Base-by-base conservation (phyloP, 2,797 vertebrate genomes). In the Selene dorsalis region DNA sequence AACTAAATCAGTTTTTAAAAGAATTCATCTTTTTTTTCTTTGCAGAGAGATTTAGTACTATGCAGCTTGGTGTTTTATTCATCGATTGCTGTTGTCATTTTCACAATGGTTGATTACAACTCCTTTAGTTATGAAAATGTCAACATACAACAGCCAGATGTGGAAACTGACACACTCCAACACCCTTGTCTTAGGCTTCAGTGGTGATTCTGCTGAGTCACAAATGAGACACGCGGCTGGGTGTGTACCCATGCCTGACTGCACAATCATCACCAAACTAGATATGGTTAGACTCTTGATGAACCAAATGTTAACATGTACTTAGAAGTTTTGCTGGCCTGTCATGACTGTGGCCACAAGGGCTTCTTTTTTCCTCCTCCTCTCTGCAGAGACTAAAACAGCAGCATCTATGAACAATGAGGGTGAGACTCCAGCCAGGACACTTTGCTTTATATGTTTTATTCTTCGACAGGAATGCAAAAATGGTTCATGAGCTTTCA, bases 191-290 rank as follows among this genome's bases (percentile, higher is more conserved):
- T 82, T 73, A 17, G 43, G 61, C 55, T 47, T 77, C 53, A 14
- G 69, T 10, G n/a, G 66, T 53, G 70, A 47, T 65, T 58, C 38
- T 82, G 75, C 81, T 82, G 72, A 87, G 56, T 86, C 83, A 75
- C 60, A 69, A 73, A 57, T 62, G 59, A 79, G 53, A 62, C 67
- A 62, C 63, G 43, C n/a, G 73, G 52, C 24, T 35, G 82, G 67
- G 55, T 71, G 75, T 13, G 14, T 43, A 52, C 53, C 79, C 6
- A 56, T 58, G 64, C 17, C 26, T 17, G 16, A 18, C 43, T 77
- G 79, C 61, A 75, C 22, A 75, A 68, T 77, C 81, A 83, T 63
- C 55, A 56, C 17, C 61, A 63, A 66, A 58, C 28, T 20, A 58
- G 41, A 72, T 73, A 72, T 85, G 82, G 68, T 83, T 55, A 71